Evolutionary conservation across 2,888 invertebrate genomes (phyloP).

Genomic region (Heteromurus nitidus): DNA sequence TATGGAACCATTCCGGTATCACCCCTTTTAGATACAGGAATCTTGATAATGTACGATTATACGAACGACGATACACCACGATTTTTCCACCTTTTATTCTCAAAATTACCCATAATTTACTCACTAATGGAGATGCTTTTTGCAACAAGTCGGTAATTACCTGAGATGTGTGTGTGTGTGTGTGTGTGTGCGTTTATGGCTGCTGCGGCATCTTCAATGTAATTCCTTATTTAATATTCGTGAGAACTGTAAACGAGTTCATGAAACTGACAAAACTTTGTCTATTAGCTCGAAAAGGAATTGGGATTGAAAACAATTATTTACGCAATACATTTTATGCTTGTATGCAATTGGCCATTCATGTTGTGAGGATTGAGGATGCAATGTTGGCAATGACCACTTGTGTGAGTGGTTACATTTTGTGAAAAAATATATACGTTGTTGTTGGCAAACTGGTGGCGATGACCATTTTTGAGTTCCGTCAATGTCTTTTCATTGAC

Average conservation of each 20-base stretch:
- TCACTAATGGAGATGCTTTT: slow-evolving; percentile 51
- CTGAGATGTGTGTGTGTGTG: too few species aligned
- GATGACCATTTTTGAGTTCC: too few species aligned
- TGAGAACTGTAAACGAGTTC: slow-evolving; percentile 1
- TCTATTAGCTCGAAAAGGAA: not conserved
- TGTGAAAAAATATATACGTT: too few species aligned
- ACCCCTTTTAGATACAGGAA: not conserved
- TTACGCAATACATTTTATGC: too few species aligned
- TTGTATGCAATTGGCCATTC: too few species aligned
- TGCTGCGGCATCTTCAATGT: slow-evolving; percentile 13
- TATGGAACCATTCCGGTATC: not conserved
- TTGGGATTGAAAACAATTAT: too few species aligned
- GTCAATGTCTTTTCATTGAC: too few species aligned
- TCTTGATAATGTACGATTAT: not conserved
- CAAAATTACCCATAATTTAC: slow-evolving; percentile 45
- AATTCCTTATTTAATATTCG: not conserved
- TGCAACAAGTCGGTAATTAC: slow-evolving; percentile 48
- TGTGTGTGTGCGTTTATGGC: slow-evolving; percentile 11
- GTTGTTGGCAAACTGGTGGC: too few species aligned
- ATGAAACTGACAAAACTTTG: not conserved
- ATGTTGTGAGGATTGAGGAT: too few species aligned
- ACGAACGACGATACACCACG: not conserved
- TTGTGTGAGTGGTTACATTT: too few species aligned
- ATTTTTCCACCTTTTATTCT: slow-evolving; percentile 7
- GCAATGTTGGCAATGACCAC: too few species aligned